phyloP scores from a whole-genome alignment of 2,113 vertebrate species.

The Condylura cristata region DNA sequence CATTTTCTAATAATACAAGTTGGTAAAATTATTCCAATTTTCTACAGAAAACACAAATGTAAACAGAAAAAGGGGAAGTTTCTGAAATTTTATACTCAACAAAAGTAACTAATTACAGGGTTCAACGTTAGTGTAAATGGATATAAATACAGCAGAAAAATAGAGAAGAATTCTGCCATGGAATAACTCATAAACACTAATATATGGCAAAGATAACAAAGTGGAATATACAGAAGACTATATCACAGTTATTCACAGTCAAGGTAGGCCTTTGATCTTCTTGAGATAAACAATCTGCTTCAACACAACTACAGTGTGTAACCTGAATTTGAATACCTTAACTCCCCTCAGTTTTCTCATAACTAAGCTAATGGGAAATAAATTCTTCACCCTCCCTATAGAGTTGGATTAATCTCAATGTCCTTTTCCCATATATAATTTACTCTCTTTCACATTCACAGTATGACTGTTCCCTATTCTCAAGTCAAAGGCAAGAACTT shows the following conservation, averaged over 20 bases:
- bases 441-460: background rate
- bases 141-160: conserved; percentile 33
- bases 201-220: background rate
- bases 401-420: background rate
- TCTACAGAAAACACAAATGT: conserved; percentile 37
- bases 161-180: background rate
- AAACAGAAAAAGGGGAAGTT: conserved; percentile 2
- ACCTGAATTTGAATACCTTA: background rate
- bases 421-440: background rate
- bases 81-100: conserved; percentile 45
- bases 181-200: background rate
- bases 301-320: background rate
- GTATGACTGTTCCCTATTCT: background rate
- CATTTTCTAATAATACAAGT: conserved; percentile 49
- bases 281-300: background rate
- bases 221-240: background rate
- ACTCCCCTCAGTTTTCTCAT: background rate
- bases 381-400: background rate
- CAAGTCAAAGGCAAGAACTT: background rate
- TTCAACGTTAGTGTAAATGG: background rate
- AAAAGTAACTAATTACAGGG: background rate
- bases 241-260: background rate
- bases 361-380: background rate
- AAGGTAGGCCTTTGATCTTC: background rate
- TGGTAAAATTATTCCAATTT: conserved; percentile 41